phyloP scores from a whole-genome alignment of 1,140 invertebrate genomes.

The Dendrolimus punctatus region DNA sequence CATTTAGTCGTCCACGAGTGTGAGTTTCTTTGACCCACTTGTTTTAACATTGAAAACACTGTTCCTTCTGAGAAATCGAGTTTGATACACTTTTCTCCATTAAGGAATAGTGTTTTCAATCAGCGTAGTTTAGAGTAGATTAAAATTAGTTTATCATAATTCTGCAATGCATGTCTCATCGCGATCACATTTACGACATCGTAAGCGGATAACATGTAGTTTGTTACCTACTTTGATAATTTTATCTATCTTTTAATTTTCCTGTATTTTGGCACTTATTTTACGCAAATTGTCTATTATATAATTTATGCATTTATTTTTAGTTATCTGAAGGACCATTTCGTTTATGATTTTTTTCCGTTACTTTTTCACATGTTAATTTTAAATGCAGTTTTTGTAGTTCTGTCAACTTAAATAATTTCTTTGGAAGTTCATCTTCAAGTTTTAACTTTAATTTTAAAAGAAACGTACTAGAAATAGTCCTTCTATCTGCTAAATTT shows the following conservation, averaged over 20 bases:
- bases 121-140: too few species aligned
- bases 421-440: too few species aligned
- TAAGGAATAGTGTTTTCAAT: too few species aligned
- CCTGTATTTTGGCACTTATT: constrained; percentile 37
- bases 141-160: too few species aligned
- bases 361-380: too few species aligned
- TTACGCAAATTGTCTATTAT: constrained; percentile 23
- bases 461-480: too few species aligned
- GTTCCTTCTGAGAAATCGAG: neutral
- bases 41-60: constrained; percentile 6
- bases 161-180: constrained; percentile 35
- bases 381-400: too few species aligned
- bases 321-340: too few species aligned
- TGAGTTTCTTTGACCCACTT: constrained; percentile 67
- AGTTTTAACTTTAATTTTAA: too few species aligned
- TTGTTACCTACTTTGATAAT: constrained; percentile 15
- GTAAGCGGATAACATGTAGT: constrained; percentile 54
- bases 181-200: constrained; percentile 54
- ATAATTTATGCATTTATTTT: neutral
- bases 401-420: too few species aligned
- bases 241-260: constrained; percentile 41
- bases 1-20: constrained; percentile 88
- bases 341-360: too few species aligned
- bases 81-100: too few species aligned
- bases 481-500: neutral